A percentile compares a stretch with the other conserved stretches of the same genome.
Evolutionary conservation across 2,888 invertebrate genomes (phyloP).

Genomic region (Drosophila rubida): DNA sequence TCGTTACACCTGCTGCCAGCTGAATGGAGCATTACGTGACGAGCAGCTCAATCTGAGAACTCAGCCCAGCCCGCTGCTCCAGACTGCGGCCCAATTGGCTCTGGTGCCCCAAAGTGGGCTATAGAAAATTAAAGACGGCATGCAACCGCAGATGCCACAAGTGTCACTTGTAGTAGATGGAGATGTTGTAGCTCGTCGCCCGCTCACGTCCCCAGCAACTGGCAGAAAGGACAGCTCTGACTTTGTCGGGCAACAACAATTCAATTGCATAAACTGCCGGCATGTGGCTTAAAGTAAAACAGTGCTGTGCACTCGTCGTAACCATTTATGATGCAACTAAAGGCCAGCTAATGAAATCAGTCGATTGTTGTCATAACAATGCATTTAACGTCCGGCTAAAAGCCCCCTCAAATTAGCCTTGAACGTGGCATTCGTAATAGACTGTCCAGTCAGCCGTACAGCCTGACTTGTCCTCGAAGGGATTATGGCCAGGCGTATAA

Average conservation of each 20-base stretch:
- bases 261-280: conserved; percentile 33
- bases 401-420: conserved; percentile 20
- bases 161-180: conserved; percentile 15
- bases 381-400: conserved; percentile 6
- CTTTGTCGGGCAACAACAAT: conserved; percentile 13
- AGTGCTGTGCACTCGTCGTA: neutral
- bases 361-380: conserved; percentile 18
- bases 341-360: conserved; percentile 43
- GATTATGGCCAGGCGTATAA: neutral
- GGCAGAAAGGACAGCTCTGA: neutral
- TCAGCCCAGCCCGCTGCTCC: neutral
- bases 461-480: neutral
- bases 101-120: conserved; percentile 7
- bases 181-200: neutral
- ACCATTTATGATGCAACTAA: conserved; percentile 49
- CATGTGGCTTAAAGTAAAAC: conserved; percentile 16
- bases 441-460: conserved; percentile 17
- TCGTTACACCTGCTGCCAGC: conserved; percentile 29
- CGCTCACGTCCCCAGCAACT: neutral
- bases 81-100: conserved; percentile 13
- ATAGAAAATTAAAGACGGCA: conserved; percentile 23
- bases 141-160: conserved; percentile 25
- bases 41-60: conserved; percentile 35
- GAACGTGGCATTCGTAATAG: conserved; percentile 26
- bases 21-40: conserved; percentile 43